phyloP scores from a whole-genome alignment of 2,113 vertebrate genomes.

The Lamprologus lemairii region DNA sequence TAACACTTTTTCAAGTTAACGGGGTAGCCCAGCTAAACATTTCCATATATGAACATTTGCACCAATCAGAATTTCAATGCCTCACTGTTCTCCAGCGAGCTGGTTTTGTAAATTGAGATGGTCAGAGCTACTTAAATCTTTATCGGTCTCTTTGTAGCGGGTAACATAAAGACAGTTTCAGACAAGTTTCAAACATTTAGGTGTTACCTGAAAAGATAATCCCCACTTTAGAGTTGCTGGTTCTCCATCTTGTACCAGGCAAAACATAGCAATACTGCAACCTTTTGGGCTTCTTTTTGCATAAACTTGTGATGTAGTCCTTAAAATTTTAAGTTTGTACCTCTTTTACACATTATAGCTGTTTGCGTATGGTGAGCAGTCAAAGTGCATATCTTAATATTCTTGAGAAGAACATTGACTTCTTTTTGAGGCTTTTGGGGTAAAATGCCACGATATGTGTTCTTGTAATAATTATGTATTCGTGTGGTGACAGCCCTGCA shows the following conservation, averaged over 20 bases:
- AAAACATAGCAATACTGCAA: neutral
- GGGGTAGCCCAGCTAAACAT: neutral
- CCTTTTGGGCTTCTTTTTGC: neutral
- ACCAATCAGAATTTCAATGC: neutral
- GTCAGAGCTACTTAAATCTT: neutral
- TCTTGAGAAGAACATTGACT: neutral
- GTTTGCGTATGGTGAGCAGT: neutral
- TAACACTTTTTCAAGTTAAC: neutral
- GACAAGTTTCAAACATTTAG: neutral
- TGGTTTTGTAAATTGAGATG: neutral
- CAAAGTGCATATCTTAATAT: neutral
- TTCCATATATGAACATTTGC: neutral
- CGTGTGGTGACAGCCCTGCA: neutral
- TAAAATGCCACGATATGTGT: neutral
- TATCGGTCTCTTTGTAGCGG: neutral
- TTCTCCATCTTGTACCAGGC: neutral
- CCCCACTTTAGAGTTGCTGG: neutral
- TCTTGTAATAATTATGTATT: neutral
- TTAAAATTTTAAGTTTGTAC: neutral
- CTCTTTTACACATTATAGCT: neutral
- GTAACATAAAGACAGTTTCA: neutral
- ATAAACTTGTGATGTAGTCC: neutral
- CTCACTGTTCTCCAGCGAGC: neutral
- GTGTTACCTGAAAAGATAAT: neutral
- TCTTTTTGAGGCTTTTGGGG: neutral